Base-by-base conservation (phyloP, 2,113 vertebrate genomes). In the Clarias gariepinus region DNA sequence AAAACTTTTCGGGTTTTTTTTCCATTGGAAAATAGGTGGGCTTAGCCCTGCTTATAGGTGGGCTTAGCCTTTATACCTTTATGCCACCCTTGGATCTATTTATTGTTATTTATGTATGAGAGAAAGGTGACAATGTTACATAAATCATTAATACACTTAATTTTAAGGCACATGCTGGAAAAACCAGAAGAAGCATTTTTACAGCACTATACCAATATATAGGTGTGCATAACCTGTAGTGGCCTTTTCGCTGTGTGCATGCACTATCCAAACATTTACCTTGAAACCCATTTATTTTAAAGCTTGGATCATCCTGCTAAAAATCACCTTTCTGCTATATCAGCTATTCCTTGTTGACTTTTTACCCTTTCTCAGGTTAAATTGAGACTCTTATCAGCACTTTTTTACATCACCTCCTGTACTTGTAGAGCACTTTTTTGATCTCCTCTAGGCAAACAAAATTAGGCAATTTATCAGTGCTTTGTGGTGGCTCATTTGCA, bases 261-360 rank as follows among this genome's bases (percentile, higher is more conserved):
- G 57, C 79, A 81, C 79, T 81, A 81, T 63, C 57, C 55, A 61
- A 81, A 63, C 58, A 36, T 81, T 81, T 11, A 81, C 60, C 33
- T 15, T 10, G 60, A 81, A 41, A 81, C 58, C 57, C 60, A 81
- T 63, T 81, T 81, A 81, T 61, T 58, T 58, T 63, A 81, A 61
- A 63, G 60, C 58, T 23, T 81, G 57, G 79, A 36, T 61, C 30
- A 81, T 41, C 33, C 58, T 25, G 58, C 30, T 41, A 81, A 63
- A 61, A 61, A 64, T 61, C 57, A 81, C 60, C 4, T 64, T 41
- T 64, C 19, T 64, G 33, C 33, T 63, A 47, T 63, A 64, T 81
- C 60, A 81, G 58, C 79, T 36, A 41, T 81, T 81, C 58, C 58
- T 63, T 47, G 55, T 15, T 78, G 74, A 78, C 74, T 78, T 78